phyloP scores from a whole-genome alignment of 2,113 vertebrate genomes.

The Emydura subglobosa region DNA sequence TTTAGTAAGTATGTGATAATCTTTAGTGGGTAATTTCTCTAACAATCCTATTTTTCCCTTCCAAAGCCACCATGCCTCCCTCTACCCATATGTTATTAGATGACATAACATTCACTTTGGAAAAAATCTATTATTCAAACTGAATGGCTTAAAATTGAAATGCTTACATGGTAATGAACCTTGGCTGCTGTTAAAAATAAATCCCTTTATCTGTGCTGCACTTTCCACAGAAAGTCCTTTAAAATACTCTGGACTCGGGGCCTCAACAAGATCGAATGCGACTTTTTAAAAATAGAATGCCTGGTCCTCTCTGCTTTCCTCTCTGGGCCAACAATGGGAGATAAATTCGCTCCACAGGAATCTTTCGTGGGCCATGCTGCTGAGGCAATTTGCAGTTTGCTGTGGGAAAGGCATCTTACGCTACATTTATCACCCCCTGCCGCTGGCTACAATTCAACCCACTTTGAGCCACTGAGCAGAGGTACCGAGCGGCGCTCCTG shows the following conservation, averaged over 20 bases:
- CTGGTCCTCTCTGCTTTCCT: slow-evolving; percentile 73
- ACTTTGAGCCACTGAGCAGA: slow-evolving; percentile 74
- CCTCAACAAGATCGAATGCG: slow-evolving; percentile 77
- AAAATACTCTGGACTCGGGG: slow-evolving; percentile 62
- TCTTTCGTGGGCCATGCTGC: slow-evolving; percentile 80
- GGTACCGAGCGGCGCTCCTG: slow-evolving; percentile 74
- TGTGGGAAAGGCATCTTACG: slow-evolving; percentile 79
- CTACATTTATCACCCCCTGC: slow-evolving; percentile 83
- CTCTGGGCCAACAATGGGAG: slow-evolving; percentile 74
- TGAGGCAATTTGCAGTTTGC: slow-evolving; percentile 83
- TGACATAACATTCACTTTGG: slow-evolving; percentile 65
- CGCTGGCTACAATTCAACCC: slow-evolving; percentile 79
- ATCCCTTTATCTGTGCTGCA: slow-evolving; percentile 77
- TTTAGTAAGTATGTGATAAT: neutral
- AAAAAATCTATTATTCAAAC: slow-evolving; percentile 75
- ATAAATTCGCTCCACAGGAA: slow-evolving; percentile 80
- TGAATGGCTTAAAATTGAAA: slow-evolving; percentile 74
- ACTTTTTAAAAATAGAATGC: slow-evolving; percentile 79
- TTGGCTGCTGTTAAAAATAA: slow-evolving; percentile 76
- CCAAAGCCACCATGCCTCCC: slow-evolving; percentile 8
- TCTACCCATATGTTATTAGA: slow-evolving; percentile 62
- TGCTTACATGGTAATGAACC: slow-evolving; percentile 71
- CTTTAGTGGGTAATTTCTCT: neutral
- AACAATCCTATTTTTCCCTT: neutral
- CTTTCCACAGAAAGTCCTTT: slow-evolving; percentile 64